Evolutionary conservation across 1,140 invertebrate genomes (phyloP).

Genomic region (Meloidogyne floridensis): DNA sequence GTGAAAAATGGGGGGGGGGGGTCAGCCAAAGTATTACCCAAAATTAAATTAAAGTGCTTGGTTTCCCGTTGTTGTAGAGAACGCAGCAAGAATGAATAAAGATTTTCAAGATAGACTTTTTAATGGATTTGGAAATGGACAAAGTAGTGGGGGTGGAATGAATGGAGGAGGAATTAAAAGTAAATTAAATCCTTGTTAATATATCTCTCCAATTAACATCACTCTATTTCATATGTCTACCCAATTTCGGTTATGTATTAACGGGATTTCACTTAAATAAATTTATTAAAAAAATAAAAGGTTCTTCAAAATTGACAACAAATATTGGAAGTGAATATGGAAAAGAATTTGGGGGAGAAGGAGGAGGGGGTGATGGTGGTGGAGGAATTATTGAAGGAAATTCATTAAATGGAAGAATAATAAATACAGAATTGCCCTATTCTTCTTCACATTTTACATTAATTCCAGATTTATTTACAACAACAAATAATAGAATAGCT

Average conservation of each 20-base stretch:
- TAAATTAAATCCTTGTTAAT: background rate
- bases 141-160: conserved; percentile 18
- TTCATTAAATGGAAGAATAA: background rate
- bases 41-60: conserved; percentile 39
- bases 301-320: conserved; percentile 18
- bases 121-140: conserved; percentile 3
- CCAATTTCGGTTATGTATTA: too few species aligned
- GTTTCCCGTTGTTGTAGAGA: conserved; percentile 48
- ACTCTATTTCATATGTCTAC: too few species aligned
- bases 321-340: conserved; percentile 47
- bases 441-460: background rate
- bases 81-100: conserved; percentile 53
- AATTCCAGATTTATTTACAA: background rate
- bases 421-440: background rate
- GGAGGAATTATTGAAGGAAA: background rate
- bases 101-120: conserved; percentile 52
- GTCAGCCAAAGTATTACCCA: too few species aligned
- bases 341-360: conserved; percentile 42
- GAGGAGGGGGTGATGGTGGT: conserved; percentile 12
- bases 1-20: too few species aligned
- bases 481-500: background rate
- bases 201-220: too few species aligned
- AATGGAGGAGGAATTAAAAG: conserved; percentile 19
- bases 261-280: background rate
- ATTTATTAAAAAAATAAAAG: background rate